Base-by-base conservation (phyloP, 2,888 invertebrate species). In the Altica lythri region DNA sequence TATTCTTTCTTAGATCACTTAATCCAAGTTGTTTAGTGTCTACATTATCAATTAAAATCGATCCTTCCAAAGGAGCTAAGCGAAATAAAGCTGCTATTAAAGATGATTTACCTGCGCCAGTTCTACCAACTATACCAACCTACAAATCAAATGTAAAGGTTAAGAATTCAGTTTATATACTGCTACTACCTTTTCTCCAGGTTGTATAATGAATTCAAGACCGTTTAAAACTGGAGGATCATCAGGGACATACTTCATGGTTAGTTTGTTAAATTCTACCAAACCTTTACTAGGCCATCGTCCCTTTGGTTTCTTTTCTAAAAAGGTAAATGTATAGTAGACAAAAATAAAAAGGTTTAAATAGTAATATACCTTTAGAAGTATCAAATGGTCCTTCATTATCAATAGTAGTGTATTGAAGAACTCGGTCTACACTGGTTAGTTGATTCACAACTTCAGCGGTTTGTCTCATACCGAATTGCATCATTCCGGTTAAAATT, bases 81-180 rank as follows among this genome's bases (percentile, higher is more conserved):
- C 92, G 83, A 75, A 95, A 95, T 12, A 96, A 77, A 1, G 93
- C 90, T 6, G 90, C 84, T 63, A 92, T 88, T 13, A 92, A 77
- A 0, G 91, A 90, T 0, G 90, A 90, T 73, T 92, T 92, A 12
- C 93, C 93, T 8, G 93, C 92, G 1, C 94, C 93, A 0, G 93
- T 94, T 46, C 93, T 82, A 0, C 94, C 93, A 1, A 92, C 91
- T 55, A 92, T 88, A 40, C 92, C 92, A 42, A 92, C 81, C 87
- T 91, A 53, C 51, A 67, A 67, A 40, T 1, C 8, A 13, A 22
- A 12, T 13, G 10, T 12, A 8, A 6, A 2, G 13, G 18, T 4
- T 32, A 12, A 32, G 12, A 13, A 4, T 10, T 32, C 12, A 1
- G 8, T 32, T 4, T 4, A 14, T 8, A 32, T 10, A 10, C 32